A percentile compares a stretch with the other conserved stretches of the same genome.
These are phyloP conservation scores for Brachyhypopomus occidentalis DNA, from an alignment of 2,113 vertebrate genomes.

Conservation along the genomic window DNA sequence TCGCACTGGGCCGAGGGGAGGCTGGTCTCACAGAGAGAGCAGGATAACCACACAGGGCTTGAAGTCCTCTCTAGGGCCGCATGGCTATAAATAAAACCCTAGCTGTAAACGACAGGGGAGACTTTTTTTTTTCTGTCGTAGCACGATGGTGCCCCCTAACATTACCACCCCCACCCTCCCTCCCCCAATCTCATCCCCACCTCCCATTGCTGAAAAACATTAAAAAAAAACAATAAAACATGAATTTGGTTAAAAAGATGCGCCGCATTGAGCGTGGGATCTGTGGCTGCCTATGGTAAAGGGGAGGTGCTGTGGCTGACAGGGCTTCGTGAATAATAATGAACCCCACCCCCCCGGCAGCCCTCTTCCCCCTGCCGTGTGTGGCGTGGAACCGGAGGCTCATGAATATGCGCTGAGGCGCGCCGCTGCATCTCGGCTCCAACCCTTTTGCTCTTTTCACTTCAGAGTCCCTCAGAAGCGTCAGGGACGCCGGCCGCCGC, in stretches of 20 bases:
- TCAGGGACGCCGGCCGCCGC: constrained; percentile 29
- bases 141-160: neutral
- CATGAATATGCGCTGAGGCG: constrained; percentile 76
- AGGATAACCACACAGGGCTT: constrained; percentile 42
- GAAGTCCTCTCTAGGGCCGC: constrained; percentile 24
- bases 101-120: constrained; percentile 12
- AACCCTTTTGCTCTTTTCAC: constrained; percentile 68
- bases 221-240: neutral
- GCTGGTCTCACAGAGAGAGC: constrained; percentile 43
- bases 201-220: no score
- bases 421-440: constrained; percentile 64
- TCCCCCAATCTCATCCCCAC: no score
- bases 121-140: constrained; percentile 23
- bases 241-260: constrained; percentile 42
- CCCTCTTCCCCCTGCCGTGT: constrained; percentile 65
- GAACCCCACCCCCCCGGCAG: constrained; percentile 58
- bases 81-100: constrained; percentile 43
- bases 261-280: constrained; percentile 34
- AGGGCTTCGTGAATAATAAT: constrained; percentile 28
- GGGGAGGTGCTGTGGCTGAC: constrained; percentile 1
- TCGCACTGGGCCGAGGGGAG: constrained; percentile 27
- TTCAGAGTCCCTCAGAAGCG: constrained; percentile 62
- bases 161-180: no score
- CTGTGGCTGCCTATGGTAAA: neutral
- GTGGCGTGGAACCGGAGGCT: constrained; percentile 64